A percentile compares a stretch with the other conserved stretches of the same genome.
Evolutionary conservation across 35 echinoderm and acorn worm genomes (phyloP).

Genomic region (Amphiura filiformis): DNA sequence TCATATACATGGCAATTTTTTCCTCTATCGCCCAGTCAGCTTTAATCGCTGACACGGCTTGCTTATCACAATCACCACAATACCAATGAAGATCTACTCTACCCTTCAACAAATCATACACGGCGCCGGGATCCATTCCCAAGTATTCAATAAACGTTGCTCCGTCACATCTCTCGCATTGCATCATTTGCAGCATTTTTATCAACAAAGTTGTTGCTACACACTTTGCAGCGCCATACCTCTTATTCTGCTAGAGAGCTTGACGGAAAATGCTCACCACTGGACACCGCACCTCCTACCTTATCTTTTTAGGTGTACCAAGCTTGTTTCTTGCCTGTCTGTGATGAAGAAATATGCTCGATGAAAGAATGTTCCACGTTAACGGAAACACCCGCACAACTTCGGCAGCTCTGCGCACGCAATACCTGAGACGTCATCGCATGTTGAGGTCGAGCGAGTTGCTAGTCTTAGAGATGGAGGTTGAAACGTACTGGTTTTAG

Average conservation of each 20-base stretch:
- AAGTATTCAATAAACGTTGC: not conserved
- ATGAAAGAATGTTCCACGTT: not conserved
- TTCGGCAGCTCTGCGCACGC: no score
- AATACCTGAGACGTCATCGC: no score
- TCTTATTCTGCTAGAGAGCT: no score
- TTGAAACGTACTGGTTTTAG: no score
- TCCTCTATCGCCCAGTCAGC: constrained; percentile 33
- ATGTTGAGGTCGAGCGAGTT: no score
- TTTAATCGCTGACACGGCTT: constrained; percentile 22
- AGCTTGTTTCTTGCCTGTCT: not conserved
- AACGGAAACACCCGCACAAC: no score
- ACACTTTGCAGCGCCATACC: not conserved
- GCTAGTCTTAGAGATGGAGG: no score
- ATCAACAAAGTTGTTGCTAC: not conserved
- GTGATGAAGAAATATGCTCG: not conserved
- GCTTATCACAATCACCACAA: not conserved
- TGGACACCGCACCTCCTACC: not conserved
- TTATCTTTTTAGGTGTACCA: not conserved
- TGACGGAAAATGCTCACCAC: no score
- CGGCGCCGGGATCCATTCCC: not conserved
- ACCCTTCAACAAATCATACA: constrained; percentile 1
- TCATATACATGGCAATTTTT: constrained; percentile 14
- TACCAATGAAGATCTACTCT: constrained; percentile 11
- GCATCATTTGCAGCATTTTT: not conserved
- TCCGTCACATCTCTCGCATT: constrained; percentile 13